Percentiles rank a stretch among this genome's conserved stretches.
Evolutionary conservation across 2,113 vertebrate genomes (phyloP).

Genomic region (Eudyptes chrysolophus): DNA sequence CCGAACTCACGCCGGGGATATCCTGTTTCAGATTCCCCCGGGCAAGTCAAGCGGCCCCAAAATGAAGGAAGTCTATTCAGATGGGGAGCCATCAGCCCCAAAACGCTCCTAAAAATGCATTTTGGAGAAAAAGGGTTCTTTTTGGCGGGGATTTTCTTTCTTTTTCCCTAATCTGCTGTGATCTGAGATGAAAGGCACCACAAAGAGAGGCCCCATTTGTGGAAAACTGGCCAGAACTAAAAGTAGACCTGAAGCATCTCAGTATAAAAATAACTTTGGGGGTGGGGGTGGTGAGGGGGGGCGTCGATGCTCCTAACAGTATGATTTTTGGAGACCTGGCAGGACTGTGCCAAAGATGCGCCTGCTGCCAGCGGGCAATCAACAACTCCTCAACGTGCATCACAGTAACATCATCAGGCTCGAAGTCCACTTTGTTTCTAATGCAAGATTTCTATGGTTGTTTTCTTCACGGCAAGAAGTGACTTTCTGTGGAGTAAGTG

Average conservation of each 20-base stretch:
- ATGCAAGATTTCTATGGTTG: background rate
- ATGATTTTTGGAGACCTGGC: background rate
- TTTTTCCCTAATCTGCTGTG: background rate
- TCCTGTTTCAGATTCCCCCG: background rate
- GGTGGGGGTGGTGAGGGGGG: background rate
- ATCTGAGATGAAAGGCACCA: background rate
- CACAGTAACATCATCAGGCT: background rate
- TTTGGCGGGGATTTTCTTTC: background rate
- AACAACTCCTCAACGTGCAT: fast-evolving
- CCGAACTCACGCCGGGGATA: background rate
- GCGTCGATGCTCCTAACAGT: fast-evolving
- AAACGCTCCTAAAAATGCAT: background rate
- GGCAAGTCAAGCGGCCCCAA: background rate
- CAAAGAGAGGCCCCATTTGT: background rate
- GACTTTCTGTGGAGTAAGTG: background rate
- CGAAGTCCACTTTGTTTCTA: background rate
- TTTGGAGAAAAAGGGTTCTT: background rate
- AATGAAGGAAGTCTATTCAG: background rate
- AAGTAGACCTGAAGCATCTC: background rate
- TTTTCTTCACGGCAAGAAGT: background rate
- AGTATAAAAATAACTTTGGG: background rate
- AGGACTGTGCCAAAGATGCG: background rate
- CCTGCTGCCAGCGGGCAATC: background rate
- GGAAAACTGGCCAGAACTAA: background rate
- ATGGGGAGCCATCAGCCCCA: background rate